A percentile compares a stretch with the other conserved stretches of the same genome.
phyloP scores from a whole-genome alignment of 53 echinoderm and acorn worm species.

The Echinarachnius parma region DNA sequence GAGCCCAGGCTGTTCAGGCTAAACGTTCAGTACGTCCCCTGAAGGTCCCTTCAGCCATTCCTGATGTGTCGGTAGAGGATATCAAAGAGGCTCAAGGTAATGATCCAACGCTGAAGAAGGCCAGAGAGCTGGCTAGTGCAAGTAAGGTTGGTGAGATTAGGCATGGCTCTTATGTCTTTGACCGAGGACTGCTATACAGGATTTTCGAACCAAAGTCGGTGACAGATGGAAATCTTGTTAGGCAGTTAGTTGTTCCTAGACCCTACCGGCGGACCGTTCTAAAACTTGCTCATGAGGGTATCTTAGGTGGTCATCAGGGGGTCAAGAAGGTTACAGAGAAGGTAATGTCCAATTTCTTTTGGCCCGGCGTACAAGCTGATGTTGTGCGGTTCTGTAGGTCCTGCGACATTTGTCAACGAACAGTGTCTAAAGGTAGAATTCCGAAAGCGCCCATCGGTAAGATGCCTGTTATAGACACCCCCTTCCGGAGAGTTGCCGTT shows the following conservation, averaged over 20 bases:
- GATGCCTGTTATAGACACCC: conserved; percentile 31
- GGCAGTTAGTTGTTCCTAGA: conserved; percentile 37
- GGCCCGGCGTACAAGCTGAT: conserved; percentile 36
- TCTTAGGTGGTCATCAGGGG: conserved; percentile 41
- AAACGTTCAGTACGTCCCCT: too few species aligned
- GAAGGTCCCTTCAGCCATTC: too few species aligned
- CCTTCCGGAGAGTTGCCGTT: conserved; percentile 37
- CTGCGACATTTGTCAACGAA: conserved; percentile 42
- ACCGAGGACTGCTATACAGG: conserved; percentile 3
- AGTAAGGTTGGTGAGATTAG: too few species aligned
- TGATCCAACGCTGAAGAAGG: too few species aligned
- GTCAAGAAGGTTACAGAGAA: conserved; percentile 36
- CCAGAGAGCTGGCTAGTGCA: too few species aligned
- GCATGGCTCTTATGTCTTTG: not conserved
- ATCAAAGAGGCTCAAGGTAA: too few species aligned
- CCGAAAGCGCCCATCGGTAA: conserved; percentile 26
- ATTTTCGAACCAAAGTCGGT: conserved; percentile 7
- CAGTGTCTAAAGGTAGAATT: conserved; percentile 30
- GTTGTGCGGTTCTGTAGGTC: conserved; percentile 23
- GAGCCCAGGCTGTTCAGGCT: too few species aligned
- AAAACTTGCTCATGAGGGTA: conserved; percentile 32
- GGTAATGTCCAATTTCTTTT: conserved; percentile 28
- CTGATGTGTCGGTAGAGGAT: too few species aligned
- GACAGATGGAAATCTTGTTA: conserved; percentile 9
- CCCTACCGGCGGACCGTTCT: conserved; percentile 23